A percentile compares a stretch with the other conserved stretches of the same genome.
These are phyloP conservation scores for Virgularia gustaviana DNA, from an alignment of 92 coral and sea anemone genomes.

Conservation along the genomic window DNA sequence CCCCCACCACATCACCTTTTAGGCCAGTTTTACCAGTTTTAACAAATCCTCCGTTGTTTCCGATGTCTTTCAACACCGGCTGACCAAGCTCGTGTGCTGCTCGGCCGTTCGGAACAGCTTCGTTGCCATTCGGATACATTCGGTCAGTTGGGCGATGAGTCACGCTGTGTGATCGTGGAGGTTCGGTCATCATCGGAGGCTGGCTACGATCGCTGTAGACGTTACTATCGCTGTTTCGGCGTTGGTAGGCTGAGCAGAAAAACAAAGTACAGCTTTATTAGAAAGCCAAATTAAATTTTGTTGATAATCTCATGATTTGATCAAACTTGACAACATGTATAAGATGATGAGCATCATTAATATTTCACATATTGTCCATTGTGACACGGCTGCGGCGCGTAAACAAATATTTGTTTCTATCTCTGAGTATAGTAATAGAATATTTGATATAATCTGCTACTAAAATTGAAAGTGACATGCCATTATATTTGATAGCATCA, in stretches of 20 bases:
- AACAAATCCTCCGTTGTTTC: slow-evolving; percentile 28
- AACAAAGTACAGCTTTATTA: background rate
- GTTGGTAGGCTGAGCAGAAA: background rate
- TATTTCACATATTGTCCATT: too few relatives aligned
- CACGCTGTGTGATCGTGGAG: slow-evolving; percentile 12
- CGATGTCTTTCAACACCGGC: slow-evolving; percentile 61
- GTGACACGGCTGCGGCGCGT: too few relatives aligned
- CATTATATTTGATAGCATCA: too few relatives aligned
- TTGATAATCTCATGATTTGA: too few relatives aligned
- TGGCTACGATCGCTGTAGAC: slow-evolving; percentile 2
- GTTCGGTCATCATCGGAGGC: background rate
- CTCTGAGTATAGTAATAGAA: too few relatives aligned
- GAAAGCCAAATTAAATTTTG: too few relatives aligned
- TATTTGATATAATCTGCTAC: too few relatives aligned
- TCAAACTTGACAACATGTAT: too few relatives aligned
- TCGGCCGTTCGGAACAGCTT: slow-evolving; percentile 14
- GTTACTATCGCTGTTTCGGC: slow-evolving; percentile 35
- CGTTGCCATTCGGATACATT: background rate
- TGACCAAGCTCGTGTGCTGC: slow-evolving; percentile 42
- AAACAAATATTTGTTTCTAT: too few relatives aligned
- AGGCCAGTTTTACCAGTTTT: slow-evolving; percentile 55
- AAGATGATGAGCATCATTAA: too few relatives aligned
- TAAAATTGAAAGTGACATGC: too few relatives aligned
- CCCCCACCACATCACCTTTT: slow-evolving; percentile 66
- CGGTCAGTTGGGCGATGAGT: background rate